Conservation (phyloP, 1,140 invertebrate species). For the Philopotamus ludificatus region DNA sequence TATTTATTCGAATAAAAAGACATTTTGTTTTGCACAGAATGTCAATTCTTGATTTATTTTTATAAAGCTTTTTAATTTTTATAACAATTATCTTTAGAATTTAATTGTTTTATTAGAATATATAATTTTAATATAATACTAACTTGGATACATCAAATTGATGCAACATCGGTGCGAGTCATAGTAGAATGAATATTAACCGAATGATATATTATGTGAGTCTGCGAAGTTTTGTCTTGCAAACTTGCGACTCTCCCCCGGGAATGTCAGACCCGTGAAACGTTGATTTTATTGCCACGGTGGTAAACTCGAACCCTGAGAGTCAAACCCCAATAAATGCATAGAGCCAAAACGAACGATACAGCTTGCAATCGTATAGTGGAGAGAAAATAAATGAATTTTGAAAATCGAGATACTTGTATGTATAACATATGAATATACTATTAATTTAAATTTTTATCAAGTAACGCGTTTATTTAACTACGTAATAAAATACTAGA, state of each 20-base stretch:
- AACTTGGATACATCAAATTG: background rate
- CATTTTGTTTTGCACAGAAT: too few species aligned
- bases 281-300: slow-evolving; percentile 30
- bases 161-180: background rate
- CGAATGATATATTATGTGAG: slow-evolving; percentile 32
- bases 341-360: background rate
- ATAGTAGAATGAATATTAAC: slow-evolving; percentile 8
- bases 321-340: background rate
- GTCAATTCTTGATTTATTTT: too few species aligned
- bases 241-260: slow-evolving; percentile 29
- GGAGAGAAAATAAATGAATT: too few species aligned
- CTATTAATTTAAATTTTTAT: too few species aligned
- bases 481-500: too few species aligned
- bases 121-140: background rate
- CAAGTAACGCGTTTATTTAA: too few species aligned
- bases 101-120: background rate
- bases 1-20: too few species aligned
- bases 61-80: too few species aligned
- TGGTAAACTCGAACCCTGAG: background rate
- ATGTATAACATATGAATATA: too few species aligned
- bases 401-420: too few species aligned
- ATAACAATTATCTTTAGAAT: too few species aligned
- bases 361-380: too few species aligned
- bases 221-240: slow-evolving; percentile 37
- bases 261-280: slow-evolving; percentile 19